Evolutionary conservation across 2,113 vertebrate genomes (phyloP).

Genomic region (Neopipo cinnamomea): DNA sequence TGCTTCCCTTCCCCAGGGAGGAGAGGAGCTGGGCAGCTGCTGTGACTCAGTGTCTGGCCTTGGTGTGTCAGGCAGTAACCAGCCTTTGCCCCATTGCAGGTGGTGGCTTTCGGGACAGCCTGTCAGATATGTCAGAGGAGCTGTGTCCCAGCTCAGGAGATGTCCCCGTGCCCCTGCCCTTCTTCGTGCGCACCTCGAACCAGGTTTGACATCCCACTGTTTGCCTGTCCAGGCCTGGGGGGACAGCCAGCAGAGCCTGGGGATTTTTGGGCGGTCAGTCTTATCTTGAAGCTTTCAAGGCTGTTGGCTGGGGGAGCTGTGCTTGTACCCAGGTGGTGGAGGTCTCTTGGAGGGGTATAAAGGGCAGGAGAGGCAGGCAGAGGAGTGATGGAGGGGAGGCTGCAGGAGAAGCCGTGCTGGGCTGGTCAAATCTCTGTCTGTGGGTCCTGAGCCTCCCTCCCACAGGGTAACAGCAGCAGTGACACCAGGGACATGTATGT

Average conservation of each 20-base stretch:
- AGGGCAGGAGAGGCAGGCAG: not conserved
- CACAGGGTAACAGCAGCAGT: slow-evolving; percentile 83
- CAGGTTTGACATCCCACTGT: slow-evolving; percentile 76
- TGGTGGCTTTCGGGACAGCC: slow-evolving; percentile 93
- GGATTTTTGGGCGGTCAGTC: not conserved
- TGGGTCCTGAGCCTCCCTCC: not conserved
- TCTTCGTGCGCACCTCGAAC: slow-evolving; percentile 92
- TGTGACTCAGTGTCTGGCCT: not conserved
- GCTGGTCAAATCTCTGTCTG: fast-evolving
- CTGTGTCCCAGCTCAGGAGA: slow-evolving; percentile 92
- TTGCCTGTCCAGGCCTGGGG: not conserved
- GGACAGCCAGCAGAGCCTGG: not conserved
- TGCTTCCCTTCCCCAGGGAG: not conserved
- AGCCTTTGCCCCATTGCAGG: slow-evolving; percentile 62
- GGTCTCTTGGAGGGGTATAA: not conserved
- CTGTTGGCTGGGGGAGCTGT: not conserved
- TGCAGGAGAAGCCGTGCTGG: not conserved
- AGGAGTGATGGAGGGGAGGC: not conserved
- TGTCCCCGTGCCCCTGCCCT: slow-evolving; percentile 87
- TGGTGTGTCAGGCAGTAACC: not conserved
- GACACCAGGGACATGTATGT: slow-evolving; percentile 92
- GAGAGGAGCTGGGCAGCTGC: not conserved
- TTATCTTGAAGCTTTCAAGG: not conserved
- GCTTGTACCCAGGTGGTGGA: not conserved
- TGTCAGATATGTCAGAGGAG: slow-evolving; percentile 95